Evolutionary conservation across 2,113 vertebrate genomes (phyloP).

Genomic region (Damaliscus lunatus): DNA sequence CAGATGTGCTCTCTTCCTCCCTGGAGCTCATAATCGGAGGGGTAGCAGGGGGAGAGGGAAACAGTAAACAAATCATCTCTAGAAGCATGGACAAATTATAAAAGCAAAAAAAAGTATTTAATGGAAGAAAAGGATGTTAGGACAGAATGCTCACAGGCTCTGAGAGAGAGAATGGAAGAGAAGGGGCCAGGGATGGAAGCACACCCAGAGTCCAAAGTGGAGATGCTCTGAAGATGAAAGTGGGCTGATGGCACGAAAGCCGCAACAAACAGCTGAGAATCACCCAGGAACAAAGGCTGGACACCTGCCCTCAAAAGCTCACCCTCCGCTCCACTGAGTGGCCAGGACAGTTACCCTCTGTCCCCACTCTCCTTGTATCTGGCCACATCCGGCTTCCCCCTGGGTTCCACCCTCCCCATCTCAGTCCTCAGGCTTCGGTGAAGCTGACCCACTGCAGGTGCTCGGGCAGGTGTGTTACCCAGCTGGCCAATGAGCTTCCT

Average conservation of each 20-base stretch:
- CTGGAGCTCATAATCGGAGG: too few relatives aligned
- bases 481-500: not conserved
- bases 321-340: not conserved
- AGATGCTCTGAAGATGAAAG: not conserved
- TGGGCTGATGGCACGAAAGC: rapidly evolving
- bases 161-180: not conserved
- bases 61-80: not conserved
- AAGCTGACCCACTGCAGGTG: not conserved
- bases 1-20: not conserved
- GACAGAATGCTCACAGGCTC: not conserved
- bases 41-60: not conserved
- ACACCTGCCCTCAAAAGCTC: rapidly evolving
- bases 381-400: too few relatives aligned
- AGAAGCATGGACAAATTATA: not conserved
- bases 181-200: not conserved
- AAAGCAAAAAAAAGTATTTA: not conserved
- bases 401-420: not conserved
- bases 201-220: not conserved
- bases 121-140: not conserved
- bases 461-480: not conserved
- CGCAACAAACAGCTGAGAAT: not conserved
- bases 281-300: not conserved
- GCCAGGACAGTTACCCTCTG: too few relatives aligned
- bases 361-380: not conserved
- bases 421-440: not conserved